A percentile compares a stretch with the other conserved stretches of the same genome.
These are phyloP conservation scores for Nyctibius grandis DNA, from an alignment of 2,797 vertebrate species.

Conservation along the genomic window DNA sequence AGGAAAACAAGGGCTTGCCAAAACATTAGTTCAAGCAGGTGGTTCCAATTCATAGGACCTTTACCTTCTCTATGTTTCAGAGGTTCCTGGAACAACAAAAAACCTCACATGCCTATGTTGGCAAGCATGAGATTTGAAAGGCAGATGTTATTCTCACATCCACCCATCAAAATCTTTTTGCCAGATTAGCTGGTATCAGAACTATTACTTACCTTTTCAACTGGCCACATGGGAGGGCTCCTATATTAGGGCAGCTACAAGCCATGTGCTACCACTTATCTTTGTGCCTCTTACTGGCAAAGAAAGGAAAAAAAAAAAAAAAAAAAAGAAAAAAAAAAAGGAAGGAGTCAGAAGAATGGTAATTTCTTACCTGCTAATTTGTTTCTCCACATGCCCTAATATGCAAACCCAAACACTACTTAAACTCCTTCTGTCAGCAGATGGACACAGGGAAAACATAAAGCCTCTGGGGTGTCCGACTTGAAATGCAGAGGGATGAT, in stretches of 20 bases:
- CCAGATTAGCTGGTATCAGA: constrained; percentile 48
- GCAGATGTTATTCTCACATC: constrained; percentile 57
- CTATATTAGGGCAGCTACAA: constrained; percentile 28
- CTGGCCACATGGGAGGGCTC: constrained; percentile 26
- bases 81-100: constrained; percentile 47
- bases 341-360: not conserved
- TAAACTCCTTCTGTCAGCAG: not conserved
- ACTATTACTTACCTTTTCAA: constrained; percentile 62
- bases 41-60: constrained; percentile 50
- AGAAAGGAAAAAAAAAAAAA: not conserved
- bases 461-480: not conserved
- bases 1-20: constrained; percentile 43
- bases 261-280: constrained; percentile 14
- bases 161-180: constrained; percentile 15
- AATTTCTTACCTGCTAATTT: constrained; percentile 24
- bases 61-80: constrained; percentile 33
- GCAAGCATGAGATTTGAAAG: constrained; percentile 23
- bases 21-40: constrained; percentile 51
- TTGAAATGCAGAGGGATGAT: not conserved
- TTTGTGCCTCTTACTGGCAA: not conserved
- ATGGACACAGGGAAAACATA: not conserved
- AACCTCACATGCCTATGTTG: not conserved
- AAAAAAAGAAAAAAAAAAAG: not conserved
- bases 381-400: not conserved
- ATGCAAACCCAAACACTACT: not conserved